Conservation (phyloP, 2,888 invertebrate species). For the Pachydiplax longipennis region DNA sequence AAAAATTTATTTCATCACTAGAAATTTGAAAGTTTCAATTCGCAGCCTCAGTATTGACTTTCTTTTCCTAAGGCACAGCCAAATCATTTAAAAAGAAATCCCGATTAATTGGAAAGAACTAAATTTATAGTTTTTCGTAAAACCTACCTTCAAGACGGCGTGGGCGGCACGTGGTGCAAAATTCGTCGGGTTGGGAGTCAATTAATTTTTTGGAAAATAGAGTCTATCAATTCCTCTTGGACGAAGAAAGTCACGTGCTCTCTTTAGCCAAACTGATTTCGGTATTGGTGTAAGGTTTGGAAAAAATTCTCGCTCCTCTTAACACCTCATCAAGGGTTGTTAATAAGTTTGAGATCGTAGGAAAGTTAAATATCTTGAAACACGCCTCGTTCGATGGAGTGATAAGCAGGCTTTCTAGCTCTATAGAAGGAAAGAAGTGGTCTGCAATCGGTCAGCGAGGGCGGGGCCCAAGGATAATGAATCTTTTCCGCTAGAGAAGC, state of each 20-base stretch:
- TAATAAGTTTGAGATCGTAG: not conserved
- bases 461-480: not conserved
- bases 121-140: not conserved
- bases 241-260: not conserved
- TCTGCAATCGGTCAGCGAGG: not conserved
- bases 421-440: not conserved
- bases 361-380: not conserved
- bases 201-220: not conserved
- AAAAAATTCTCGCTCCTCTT: not conserved
- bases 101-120: not conserved
- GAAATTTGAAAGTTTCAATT: too few relatives aligned
- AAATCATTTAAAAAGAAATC: not conserved
- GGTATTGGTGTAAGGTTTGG: not conserved
- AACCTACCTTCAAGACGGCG: not conserved
- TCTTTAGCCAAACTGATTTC: not conserved
- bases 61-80: too few relatives aligned
- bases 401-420: not conserved
- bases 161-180: not conserved
- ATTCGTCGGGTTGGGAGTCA: not conserved
- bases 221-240: not conserved
- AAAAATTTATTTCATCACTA: too few relatives aligned
- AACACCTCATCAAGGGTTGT: not conserved
- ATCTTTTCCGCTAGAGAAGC: not conserved
- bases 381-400: not conserved
- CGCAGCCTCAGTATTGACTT: too few relatives aligned